Conservation (phyloP, 2,113 vertebrate genomes). For the Zosterops borbonicus region DNA sequence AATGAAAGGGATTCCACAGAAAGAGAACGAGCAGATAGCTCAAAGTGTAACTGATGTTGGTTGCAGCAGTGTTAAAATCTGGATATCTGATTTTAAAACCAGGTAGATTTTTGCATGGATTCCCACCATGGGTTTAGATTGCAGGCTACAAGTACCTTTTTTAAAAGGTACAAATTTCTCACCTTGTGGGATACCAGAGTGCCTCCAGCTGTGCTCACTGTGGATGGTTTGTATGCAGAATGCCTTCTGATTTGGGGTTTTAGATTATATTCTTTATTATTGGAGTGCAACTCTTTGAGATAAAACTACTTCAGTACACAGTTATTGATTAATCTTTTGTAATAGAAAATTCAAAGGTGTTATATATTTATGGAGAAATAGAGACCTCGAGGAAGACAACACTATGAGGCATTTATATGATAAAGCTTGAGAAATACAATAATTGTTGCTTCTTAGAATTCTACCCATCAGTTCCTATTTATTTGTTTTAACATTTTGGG, state of each 20-base stretch:
- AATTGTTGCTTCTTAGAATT: background rate
- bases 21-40: background rate
- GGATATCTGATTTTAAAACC: background rate
- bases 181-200: fast-evolving
- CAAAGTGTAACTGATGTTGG: background rate
- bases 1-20: background rate
- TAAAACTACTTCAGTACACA: background rate
- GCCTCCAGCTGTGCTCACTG: background rate
- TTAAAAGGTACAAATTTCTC: background rate
- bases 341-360: background rate
- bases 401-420: background rate
- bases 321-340: background rate
- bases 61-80: background rate
- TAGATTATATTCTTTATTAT: background rate
- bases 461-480: background rate
- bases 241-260: background rate
- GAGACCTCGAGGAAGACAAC: background rate
- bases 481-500: background rate
- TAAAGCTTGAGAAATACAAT: background rate
- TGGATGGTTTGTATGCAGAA: background rate
- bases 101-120: background rate
- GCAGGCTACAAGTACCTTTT: background rate
- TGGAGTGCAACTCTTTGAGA: background rate
- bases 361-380: background rate
- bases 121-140: background rate